Percentiles rank a stretch among this genome's conserved stretches.
phyloP scores from a whole-genome alignment of 1,140 invertebrate genomes.

The Drosophila mayri region DNA sequence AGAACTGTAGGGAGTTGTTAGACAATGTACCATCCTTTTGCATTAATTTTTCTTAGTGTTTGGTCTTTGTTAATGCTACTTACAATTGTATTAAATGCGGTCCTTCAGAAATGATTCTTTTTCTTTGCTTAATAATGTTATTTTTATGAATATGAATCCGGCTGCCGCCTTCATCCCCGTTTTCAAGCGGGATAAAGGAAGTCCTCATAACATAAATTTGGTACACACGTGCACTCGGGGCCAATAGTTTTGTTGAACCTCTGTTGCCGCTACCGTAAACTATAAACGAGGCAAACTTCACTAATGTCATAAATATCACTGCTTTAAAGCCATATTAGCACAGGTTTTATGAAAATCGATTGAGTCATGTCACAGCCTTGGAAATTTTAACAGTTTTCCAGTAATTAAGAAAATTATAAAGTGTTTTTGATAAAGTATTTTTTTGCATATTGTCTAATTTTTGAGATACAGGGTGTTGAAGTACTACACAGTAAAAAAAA shows the following conservation, averaged over 20 bases:
- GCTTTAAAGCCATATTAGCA: neutral
- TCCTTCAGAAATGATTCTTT: neutral
- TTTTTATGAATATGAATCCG: slow-evolving; percentile 12
- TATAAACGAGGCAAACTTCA: neutral
- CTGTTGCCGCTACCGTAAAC: neutral
- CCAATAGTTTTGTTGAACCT: neutral
- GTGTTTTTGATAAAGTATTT: no score
- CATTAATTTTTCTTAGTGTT: neutral
- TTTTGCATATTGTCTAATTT: no score
- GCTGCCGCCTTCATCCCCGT: slow-evolving; percentile 3
- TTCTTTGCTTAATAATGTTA: neutral
- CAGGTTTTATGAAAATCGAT: neutral
- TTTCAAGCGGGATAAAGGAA: neutral
- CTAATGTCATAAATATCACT: neutral
- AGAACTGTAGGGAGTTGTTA: no score
- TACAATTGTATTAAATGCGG: neutral
- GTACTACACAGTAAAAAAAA: no score
- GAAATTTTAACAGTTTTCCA: no score
- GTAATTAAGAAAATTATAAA: no score
- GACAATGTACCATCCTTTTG: no score
- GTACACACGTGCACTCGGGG: neutral
- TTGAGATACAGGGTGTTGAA: no score
- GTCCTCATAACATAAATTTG: neutral
- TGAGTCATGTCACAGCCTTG: no score
- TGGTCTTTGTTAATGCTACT: neutral